Evolutionary conservation across 1,140 invertebrate species (phyloP).

Genomic region (Halesus radiatus): DNA sequence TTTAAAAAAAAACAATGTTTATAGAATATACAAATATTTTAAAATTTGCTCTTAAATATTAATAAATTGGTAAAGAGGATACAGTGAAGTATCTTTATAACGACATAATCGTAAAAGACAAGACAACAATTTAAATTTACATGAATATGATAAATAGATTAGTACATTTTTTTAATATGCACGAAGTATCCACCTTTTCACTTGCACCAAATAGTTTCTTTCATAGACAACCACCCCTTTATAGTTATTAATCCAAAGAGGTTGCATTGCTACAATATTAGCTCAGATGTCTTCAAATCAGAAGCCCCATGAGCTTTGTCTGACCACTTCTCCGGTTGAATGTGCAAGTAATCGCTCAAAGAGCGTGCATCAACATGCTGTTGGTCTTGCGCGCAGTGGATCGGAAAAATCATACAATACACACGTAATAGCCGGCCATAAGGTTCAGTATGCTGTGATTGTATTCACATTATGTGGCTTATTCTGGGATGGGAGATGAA

Average conservation of each 20-base stretch:
- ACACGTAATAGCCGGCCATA: constrained; percentile 7
- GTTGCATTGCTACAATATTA: background rate
- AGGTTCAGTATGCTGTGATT: constrained; percentile 31
- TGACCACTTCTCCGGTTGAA: constrained; percentile 22
- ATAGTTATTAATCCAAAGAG: background rate
- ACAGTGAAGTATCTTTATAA: too few relatives aligned
- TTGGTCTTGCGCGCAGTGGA: background rate
- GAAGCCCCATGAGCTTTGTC: background rate
- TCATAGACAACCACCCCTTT: background rate
- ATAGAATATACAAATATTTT: too few relatives aligned
- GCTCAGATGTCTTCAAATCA: too few relatives aligned
- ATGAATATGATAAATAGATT: too few relatives aligned
- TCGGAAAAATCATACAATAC: constrained; percentile 14
- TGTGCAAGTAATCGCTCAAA: constrained; percentile 20
- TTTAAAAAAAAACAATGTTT: too few relatives aligned
- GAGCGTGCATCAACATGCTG: constrained; percentile 4
- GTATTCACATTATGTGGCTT: constrained; percentile 24
- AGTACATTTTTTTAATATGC: too few relatives aligned
- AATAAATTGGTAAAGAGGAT: too few relatives aligned
- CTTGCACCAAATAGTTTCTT: background rate
- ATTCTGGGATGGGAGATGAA: too few relatives aligned
- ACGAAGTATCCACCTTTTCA: too few relatives aligned
- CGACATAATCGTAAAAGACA: too few relatives aligned
- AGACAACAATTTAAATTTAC: too few relatives aligned
- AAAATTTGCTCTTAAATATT: too few relatives aligned